Percentiles rank a stretch among this genome's conserved stretches.
These are phyloP conservation scores for Eledona agricola DNA, from an alignment of 2,888 invertebrate genomes.

Conservation along the genomic window DNA sequence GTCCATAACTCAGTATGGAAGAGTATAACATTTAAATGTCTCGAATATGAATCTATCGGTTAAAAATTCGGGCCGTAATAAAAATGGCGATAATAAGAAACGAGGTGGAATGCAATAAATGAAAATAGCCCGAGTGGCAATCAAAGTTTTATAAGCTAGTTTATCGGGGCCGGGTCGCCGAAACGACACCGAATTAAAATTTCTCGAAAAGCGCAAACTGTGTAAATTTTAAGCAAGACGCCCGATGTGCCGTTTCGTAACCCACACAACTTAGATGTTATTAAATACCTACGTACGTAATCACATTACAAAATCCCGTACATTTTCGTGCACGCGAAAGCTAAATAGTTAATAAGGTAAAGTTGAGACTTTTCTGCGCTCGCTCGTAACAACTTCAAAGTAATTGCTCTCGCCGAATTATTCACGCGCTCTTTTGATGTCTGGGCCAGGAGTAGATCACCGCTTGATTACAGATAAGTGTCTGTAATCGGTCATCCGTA, in stretches of 20 bases:
- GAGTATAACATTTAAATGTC: slow-evolving; percentile 52
- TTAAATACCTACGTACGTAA: slow-evolving; percentile 17
- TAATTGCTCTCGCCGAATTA: slow-evolving; percentile 55
- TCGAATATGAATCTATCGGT: slow-evolving; percentile 51
- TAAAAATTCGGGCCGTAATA: slow-evolving; percentile 52
- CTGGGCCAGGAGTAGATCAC: slow-evolving; percentile 45
- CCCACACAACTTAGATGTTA: slow-evolving; percentile 15
- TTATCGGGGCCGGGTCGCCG: slow-evolving; percentile 44
- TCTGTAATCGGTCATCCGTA: slow-evolving; percentile 54
- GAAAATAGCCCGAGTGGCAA: slow-evolving; percentile 51
- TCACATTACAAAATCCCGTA: slow-evolving; percentile 30
- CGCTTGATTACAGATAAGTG: slow-evolving; percentile 54
- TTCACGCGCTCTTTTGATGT: slow-evolving; percentile 58
- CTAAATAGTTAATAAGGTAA: slow-evolving; percentile 53
- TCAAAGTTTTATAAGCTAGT: slow-evolving; percentile 56
- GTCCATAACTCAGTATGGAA: slow-evolving; percentile 52
- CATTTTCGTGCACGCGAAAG: slow-evolving; percentile 44
- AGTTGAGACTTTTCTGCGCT: slow-evolving; percentile 40
- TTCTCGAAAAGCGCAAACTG: background rate
- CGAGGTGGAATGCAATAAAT: slow-evolving; percentile 56
- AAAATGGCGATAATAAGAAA: slow-evolving; percentile 54
- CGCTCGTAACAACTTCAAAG: slow-evolving; percentile 51
- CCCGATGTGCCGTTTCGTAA: background rate
- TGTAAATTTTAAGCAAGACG: background rate
- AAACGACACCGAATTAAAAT: slow-evolving; percentile 46